phyloP scores from a whole-genome alignment of 2,888 invertebrate species.

The Sinelater perroti region DNA sequence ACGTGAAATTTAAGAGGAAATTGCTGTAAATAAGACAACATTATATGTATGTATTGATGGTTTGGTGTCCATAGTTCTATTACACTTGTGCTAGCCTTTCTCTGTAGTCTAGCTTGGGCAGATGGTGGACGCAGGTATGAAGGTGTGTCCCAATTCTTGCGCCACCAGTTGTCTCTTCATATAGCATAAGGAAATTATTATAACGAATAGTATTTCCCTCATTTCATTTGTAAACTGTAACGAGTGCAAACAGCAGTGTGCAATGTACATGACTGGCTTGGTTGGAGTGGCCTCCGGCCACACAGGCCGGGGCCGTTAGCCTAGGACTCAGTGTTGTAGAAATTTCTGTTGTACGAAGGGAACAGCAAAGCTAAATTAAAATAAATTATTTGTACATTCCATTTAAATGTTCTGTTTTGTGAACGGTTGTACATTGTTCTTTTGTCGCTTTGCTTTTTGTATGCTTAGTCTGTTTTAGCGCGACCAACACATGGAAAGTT shows the following conservation, averaged over 20 bases:
- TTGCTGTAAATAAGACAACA: conserved; percentile 56
- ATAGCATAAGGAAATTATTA: conserved; percentile 29
- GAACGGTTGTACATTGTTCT: conserved; percentile 63
- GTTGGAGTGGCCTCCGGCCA: conserved; percentile 14
- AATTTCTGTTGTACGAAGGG: conserved; percentile 63
- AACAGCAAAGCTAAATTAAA: conserved; percentile 68
- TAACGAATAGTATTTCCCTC: conserved; percentile 30
- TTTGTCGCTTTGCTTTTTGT: conserved; percentile 65
- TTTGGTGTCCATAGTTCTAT: conserved; percentile 44
- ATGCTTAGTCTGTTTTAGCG: too few relatives aligned
- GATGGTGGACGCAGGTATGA: conserved; percentile 29
- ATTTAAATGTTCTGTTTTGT: conserved; percentile 68
- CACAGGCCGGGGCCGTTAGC: conserved; percentile 12
- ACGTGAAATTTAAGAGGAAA: conserved; percentile 20
- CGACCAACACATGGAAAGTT: too few relatives aligned
- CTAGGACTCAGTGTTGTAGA: conserved; percentile 29
- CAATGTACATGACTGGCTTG: conserved; percentile 28
- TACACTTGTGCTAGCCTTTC: conserved; percentile 46
- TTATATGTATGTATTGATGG: conserved; percentile 51
- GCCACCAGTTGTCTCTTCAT: conserved; percentile 25
- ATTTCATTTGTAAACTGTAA: conserved; percentile 29
- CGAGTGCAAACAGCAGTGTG: conserved; percentile 24
- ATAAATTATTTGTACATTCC: conserved; percentile 83
- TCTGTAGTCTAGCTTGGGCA: conserved; percentile 44
- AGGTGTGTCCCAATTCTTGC: conserved; percentile 19